Evolutionary conservation across 2,113 vertebrate genomes (phyloP), one percentile per base, ranked within the genome.

Genomic region (Gavia stellata): DNA sequence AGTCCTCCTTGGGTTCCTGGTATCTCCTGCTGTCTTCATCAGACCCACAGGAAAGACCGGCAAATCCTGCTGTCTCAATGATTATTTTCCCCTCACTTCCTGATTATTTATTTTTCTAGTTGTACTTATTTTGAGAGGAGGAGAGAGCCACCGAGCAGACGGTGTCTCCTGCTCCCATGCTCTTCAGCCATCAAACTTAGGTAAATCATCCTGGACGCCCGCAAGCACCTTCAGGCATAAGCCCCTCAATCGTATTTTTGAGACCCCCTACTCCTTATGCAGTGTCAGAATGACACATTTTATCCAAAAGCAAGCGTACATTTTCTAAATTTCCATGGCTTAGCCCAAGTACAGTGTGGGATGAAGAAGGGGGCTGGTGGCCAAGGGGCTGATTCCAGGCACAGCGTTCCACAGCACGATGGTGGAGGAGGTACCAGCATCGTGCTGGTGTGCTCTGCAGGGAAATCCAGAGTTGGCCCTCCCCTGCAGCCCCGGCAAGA

Each of bases 11-110:
- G 47, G 25, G 13, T 62, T 78, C 53, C 40, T 63, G 52, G 16
- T 55, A 17, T 31, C 40, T 88, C 33, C 47, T 71, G 20, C 26
- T 65, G 38, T 31, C 50, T 50, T 59, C 70, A 12, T 55, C 45
- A 66, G 20, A 28, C 49, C 33, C 38, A 14, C 0, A 0, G 49
- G 42, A 47, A 40, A 11, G 36, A 40, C 40, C 2, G 1, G 24
- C 56, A 50, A n/a, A 53, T 65, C 56, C 62, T 65, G 21, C 55
- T 80, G 44, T 29, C 56, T 70, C 49, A 58, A 52, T 36, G 25
- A 9, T 16, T 10, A 42, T 49, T 56, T 12, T 20, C 13, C 15
- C 44, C 31, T 47, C 19, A 6, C 26, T 66, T 81, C 31, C 45
- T 33, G 8, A 36, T 73, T 24, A 24, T 47, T 59, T 29, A 5